Conservation (phyloP, 2,797 vertebrate genomes). For the Malurus leucopterus region DNA sequence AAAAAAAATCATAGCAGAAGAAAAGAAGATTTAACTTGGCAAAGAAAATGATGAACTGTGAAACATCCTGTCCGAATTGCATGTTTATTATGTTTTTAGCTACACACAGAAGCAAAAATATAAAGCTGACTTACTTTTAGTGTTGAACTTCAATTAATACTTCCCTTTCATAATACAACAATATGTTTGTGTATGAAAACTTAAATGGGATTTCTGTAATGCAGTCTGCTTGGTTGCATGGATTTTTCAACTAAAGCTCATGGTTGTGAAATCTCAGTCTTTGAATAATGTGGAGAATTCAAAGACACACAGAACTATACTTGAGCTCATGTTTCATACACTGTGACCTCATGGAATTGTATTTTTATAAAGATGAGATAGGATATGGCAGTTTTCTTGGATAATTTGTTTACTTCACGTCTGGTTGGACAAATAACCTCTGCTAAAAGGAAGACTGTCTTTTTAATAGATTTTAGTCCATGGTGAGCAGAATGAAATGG, state of each 20-base stretch:
- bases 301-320: neutral
- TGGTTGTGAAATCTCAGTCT: neutral
- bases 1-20: neutral
- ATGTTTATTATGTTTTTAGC: neutral
- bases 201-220: neutral
- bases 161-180: neutral
- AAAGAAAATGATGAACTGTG: neutral
- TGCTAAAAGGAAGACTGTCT: neutral
- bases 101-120: neutral
- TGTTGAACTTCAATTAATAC: neutral
- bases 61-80: neutral
- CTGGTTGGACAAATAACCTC: neutral
- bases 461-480: conserved; percentile 87
- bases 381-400: neutral
- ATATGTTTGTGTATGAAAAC: neutral
- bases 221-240: neutral
- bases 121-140: neutral
- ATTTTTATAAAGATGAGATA: neutral
- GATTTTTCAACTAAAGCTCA: neutral
- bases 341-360: neutral
- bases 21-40: neutral
- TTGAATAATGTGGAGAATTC: neutral
- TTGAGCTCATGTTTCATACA: neutral
- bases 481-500: conserved; percentile 97
- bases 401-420: neutral